Percentiles rank a stretch among this genome's conserved stretches.
phyloP scores from a whole-genome alignment of 2,113 vertebrate species.

The Clarias macrocephalus region DNA sequence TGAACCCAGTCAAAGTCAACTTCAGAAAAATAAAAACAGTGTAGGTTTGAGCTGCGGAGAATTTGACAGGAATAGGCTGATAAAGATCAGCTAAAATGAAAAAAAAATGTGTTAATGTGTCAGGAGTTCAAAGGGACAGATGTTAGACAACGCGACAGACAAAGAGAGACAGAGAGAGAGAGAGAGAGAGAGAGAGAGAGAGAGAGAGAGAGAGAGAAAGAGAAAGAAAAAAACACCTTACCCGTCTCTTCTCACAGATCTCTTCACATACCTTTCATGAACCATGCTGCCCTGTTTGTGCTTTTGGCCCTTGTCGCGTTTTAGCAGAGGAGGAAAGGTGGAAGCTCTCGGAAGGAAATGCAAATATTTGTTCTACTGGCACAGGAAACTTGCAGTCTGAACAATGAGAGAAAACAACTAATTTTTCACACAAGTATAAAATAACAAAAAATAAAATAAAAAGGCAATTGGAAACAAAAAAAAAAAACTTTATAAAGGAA shows the following conservation, averaged over 20 bases:
- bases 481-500: neutral
- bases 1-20: neutral
- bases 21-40: neutral
- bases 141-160: neutral
- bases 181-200: no score
- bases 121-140: slow-evolving; percentile 6
- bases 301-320: slow-evolving; percentile 11
- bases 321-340: slow-evolving; percentile 19
- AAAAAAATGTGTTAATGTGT: neutral
- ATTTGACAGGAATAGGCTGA: neutral
- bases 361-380: slow-evolving; percentile 28
- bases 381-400: slow-evolving; percentile 19
- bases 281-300: slow-evolving; percentile 22
- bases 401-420: neutral
- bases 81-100: slow-evolving; percentile 21
- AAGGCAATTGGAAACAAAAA: neutral
- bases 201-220: neutral
- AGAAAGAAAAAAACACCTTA: slow-evolving; percentile 38
- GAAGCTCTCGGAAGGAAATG: slow-evolving; percentile 38
- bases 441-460: neutral
- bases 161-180: no score
- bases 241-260: slow-evolving; percentile 37
- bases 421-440: neutral
- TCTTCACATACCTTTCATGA: slow-evolving; percentile 31
- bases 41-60: neutral